phyloP scores from a whole-genome alignment of 2,888 invertebrate genomes.

The Lasiommata megera region DNA sequence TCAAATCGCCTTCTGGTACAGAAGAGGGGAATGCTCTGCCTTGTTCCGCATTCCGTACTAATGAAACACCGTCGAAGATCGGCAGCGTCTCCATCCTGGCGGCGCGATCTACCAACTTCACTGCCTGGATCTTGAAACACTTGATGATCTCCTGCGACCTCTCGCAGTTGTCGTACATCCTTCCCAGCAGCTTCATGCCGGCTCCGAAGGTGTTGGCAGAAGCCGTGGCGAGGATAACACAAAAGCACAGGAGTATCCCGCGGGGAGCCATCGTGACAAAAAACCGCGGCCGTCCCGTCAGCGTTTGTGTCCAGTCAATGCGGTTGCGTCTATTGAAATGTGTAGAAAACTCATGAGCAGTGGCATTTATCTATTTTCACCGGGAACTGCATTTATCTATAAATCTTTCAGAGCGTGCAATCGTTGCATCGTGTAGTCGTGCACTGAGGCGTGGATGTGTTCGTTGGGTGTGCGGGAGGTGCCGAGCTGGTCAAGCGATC shows the following conservation, averaged over 20 bases:
- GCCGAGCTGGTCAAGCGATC: constrained; percentile 49
- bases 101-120: constrained; percentile 84
- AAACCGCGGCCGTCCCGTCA: constrained; percentile 52
- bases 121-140: constrained; percentile 87
- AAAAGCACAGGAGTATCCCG: constrained; percentile 65
- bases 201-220: constrained; percentile 66
- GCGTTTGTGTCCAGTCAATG: constrained; percentile 61
- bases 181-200: constrained; percentile 74
- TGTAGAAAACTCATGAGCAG: constrained; percentile 73
- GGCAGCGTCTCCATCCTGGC: constrained; percentile 82
- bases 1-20: constrained; percentile 81
- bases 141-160: constrained; percentile 83
- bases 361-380: constrained; percentile 81
- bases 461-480: constrained; percentile 42
- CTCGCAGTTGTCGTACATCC: constrained; percentile 83
- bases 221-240: constrained; percentile 50
- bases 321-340: constrained; percentile 76
- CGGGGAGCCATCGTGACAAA: constrained; percentile 68
- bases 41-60: constrained; percentile 73
- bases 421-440: constrained; percentile 75
- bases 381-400: constrained; percentile 81
- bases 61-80: constrained; percentile 82
- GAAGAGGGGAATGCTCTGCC: constrained; percentile 73
- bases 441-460: constrained; percentile 71
- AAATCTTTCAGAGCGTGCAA: constrained; percentile 82